Evolutionary conservation across 23 tunicate genomes (phyloP).

Genomic region (Clavelina lepadiformis): DNA sequence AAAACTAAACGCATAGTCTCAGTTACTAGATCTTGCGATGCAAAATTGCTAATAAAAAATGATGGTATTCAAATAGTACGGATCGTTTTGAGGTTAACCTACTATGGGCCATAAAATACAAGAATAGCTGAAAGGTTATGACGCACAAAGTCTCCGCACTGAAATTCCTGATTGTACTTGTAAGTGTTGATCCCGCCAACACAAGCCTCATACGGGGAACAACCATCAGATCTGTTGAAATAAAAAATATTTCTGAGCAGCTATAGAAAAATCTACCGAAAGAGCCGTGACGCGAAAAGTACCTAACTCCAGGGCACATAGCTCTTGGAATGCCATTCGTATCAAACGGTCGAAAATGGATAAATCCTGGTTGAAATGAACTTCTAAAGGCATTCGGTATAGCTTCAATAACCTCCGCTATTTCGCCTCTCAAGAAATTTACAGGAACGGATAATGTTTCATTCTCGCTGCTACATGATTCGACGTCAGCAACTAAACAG

Average conservation of each 20-base stretch:
- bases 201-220: background rate
- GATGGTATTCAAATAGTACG: no score
- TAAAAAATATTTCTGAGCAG: background rate
- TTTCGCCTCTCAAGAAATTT: background rate
- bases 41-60: no score
- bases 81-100: no score
- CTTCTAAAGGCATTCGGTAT: background rate
- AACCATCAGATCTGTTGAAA: background rate
- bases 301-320: conserved; percentile 24
- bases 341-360: conserved; percentile 15
- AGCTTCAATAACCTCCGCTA: no score
- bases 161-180: no score
- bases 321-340: conserved; percentile 5
- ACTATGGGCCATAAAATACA: no score
- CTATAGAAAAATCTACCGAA: no score
- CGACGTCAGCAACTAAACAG: background rate
- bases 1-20: no score
- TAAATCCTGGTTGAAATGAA: conserved; percentile 3
- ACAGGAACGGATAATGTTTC: background rate
- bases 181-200: conserved; percentile 3
- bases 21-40: no score
- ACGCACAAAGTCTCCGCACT: no score
- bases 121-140: no score
- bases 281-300: background rate
- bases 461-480: conserved; percentile 2